Conservation (phyloP, 2,888 invertebrate genomes). For the Vesta saturnalis region DNA sequence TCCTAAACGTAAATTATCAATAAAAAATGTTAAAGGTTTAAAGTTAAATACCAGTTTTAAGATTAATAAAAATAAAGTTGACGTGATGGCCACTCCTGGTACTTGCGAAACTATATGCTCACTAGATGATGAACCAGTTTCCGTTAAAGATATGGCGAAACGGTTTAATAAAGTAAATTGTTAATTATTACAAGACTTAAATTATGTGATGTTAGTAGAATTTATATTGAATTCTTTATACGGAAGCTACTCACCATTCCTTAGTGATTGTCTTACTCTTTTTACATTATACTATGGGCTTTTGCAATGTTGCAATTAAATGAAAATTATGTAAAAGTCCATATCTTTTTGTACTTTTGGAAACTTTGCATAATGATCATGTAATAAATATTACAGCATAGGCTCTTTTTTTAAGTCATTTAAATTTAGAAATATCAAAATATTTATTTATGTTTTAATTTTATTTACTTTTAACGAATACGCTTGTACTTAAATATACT, state of each 20-base stretch:
- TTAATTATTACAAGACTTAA: not conserved
- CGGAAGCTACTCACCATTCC: too few species aligned
- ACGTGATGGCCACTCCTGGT: slow-evolving; percentile 38
- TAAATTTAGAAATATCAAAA: not conserved
- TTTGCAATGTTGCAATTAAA: too few species aligned
- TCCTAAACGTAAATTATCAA: slow-evolving; percentile 47
- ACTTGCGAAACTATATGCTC: slow-evolving; percentile 48
- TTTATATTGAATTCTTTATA: too few species aligned
- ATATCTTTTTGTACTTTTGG: too few species aligned
- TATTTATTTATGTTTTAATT: not conserved
- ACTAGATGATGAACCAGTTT: slow-evolving; percentile 39
- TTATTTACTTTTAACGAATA: not conserved
- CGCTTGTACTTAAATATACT: slow-evolving; percentile 19
- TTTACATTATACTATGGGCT: too few species aligned
- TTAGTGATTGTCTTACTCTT: too few species aligned
- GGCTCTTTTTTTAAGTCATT: too few species aligned
- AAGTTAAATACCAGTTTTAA: slow-evolving; percentile 47
- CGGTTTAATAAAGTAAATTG: slow-evolving; percentile 42
- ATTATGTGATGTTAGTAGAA: not conserved
- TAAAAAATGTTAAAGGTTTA: slow-evolving; percentile 53
- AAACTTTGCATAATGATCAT: too few species aligned
- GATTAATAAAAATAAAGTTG: slow-evolving; percentile 33
- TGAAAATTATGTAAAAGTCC: too few species aligned
- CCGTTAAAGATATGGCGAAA: slow-evolving; percentile 50
- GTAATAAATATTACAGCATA: too few species aligned